Evolutionary conservation across 2,113 vertebrate species (phyloP).

Genomic region (Nothoprocta perdicaria): DNA sequence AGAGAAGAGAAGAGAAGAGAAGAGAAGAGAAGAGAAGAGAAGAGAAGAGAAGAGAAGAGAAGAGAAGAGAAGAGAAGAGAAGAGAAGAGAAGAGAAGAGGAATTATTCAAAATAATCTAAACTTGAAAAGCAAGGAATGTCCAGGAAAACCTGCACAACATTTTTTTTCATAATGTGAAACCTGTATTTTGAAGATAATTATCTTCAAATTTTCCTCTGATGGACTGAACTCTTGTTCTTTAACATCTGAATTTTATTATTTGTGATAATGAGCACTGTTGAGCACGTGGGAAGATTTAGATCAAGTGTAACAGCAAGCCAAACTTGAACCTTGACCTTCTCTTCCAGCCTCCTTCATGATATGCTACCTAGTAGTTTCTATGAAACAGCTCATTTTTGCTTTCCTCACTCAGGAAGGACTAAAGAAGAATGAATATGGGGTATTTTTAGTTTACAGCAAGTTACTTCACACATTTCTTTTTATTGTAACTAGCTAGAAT

Average conservation of each 20-base stretch:
- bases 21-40: background rate
- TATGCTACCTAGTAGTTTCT: background rate
- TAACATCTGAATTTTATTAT: slow-evolving; percentile 63
- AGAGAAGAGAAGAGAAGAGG: no score
- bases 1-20: background rate
- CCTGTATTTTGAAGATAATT: slow-evolving; percentile 39
- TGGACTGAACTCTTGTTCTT: slow-evolving; percentile 29
- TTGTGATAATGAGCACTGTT: slow-evolving; percentile 57
- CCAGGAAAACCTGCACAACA: background rate
- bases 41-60: no score
- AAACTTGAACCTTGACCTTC: slow-evolving; percentile 47
- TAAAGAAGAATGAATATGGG: background rate
- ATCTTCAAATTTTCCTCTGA: slow-evolving; percentile 47
- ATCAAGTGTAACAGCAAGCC: slow-evolving; percentile 47
- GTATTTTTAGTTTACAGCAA: slow-evolving; percentile 33
- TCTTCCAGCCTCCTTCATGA: slow-evolving; percentile 41
- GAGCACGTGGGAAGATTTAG: slow-evolving; percentile 57
- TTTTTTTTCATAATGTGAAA: background rate
- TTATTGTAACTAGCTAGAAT: slow-evolving; percentile 43
- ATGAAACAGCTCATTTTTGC: background rate
- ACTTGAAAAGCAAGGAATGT: background rate
- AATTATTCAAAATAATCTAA: background rate
- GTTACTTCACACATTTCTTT: slow-evolving; percentile 11
- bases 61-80: no score
- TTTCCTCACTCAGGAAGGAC: background rate